These are phyloP conservation scores for Chionis minor DNA, from an alignment of 2,113 vertebrate genomes.

Conservation along the genomic window DNA sequence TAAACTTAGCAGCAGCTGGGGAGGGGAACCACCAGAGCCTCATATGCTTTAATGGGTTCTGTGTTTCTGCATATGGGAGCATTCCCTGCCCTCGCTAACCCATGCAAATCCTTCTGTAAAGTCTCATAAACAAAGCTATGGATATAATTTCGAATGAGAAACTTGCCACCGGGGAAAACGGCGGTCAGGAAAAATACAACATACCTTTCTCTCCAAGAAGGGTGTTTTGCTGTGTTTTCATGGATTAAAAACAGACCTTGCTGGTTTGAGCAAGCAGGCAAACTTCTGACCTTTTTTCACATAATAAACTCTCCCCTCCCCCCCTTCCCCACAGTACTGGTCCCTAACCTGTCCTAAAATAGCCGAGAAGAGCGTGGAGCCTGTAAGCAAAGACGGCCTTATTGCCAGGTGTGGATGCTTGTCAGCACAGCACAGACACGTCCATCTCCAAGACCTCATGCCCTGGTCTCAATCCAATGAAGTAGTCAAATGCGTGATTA, in stretches of 20 bases:
- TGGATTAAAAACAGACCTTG: slow-evolving; percentile 42
- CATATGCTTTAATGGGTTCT: not conserved
- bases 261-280: slow-evolving; percentile 25
- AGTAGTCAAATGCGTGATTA: not conserved
- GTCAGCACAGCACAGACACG: accelerated
- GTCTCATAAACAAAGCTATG: not conserved
- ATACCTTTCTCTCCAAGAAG: not conserved
- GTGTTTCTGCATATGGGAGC: not conserved
- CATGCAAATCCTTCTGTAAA: slow-evolving; percentile 10
- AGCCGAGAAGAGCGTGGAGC: not conserved
- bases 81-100: not conserved
- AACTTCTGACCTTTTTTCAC: slow-evolving; percentile 46
- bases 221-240: slow-evolving; percentile 8
- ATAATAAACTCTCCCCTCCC: not conserved
- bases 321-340: not conserved
- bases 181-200: slow-evolving; percentile 19
- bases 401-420: not conserved
- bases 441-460: not conserved
- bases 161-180: not conserved
- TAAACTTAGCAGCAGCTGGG: slow-evolving; percentile 8
- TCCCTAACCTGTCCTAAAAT: slow-evolving; percentile 16
- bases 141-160: slow-evolving; percentile 11
- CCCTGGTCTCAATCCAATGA: not conserved
- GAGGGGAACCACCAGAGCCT: not conserved
- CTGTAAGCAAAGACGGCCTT: not conserved